Evolutionary conservation across 1,140 invertebrate genomes (phyloP).

Genomic region (Lanistes nyassanus): DNA sequence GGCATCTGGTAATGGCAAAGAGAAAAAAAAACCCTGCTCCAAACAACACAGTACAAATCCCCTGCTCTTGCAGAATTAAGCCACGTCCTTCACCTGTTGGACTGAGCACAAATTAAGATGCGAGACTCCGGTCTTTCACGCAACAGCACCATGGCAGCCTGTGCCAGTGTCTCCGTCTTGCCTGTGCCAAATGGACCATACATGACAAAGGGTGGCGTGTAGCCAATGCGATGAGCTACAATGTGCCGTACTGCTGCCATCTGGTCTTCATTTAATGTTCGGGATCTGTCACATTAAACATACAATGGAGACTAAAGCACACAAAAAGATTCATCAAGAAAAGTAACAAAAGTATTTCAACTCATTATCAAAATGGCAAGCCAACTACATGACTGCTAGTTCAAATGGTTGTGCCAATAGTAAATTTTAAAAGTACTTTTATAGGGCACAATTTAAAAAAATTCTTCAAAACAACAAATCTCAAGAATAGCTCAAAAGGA

Average conservation of each 20-base stretch:
- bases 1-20: too few species aligned
- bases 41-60: neutral
- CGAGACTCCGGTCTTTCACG: conserved; percentile 74
- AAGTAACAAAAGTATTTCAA: too few species aligned
- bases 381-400: neutral
- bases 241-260: conserved; percentile 56
- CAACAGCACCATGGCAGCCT: conserved; percentile 75
- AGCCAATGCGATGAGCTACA: conserved; percentile 47
- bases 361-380: neutral
- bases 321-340: neutral
- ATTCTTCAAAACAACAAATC: too few species aligned
- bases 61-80: neutral
- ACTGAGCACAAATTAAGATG: conserved; percentile 88
- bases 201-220: conserved; percentile 79
- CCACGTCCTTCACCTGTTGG: conserved; percentile 84
- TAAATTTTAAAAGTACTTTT: too few species aligned
- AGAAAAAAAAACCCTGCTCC: neutral
- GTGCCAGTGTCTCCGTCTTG: conserved; percentile 88
- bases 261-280: conserved; percentile 56
- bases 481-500: neutral
- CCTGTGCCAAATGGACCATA: conserved; percentile 89
- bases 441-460: too few species aligned
- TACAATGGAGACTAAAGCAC: too few species aligned
- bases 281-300: conserved; percentile 40
- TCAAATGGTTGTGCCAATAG: too few species aligned